Conservation (phyloP, 2,113 vertebrate species). For the Oryzias melastigma region DNA sequence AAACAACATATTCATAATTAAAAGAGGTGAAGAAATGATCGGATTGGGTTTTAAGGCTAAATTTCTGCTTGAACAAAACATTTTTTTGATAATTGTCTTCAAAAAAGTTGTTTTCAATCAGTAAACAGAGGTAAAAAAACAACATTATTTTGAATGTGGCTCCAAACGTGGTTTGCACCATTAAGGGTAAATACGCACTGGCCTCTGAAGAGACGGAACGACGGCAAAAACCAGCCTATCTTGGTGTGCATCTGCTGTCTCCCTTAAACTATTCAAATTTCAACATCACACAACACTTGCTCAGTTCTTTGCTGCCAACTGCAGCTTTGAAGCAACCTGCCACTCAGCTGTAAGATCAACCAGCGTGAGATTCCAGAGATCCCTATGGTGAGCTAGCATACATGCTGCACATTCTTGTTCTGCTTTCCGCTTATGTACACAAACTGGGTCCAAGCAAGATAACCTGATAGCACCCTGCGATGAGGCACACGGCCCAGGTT, state of each 20-base stretch:
- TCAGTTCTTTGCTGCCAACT: constrained; percentile 49
- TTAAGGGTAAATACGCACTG: constrained; percentile 47
- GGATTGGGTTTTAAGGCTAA: too few relatives aligned
- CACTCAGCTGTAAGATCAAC: constrained; percentile 62
- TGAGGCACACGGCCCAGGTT: constrained; percentile 57
- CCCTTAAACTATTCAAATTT: constrained; percentile 66
- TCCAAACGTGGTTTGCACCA: constrained; percentile 23
- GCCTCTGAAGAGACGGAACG: constrained; percentile 40
- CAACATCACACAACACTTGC: constrained; percentile 43
- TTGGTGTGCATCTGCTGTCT: constrained; percentile 45
- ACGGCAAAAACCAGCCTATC: constrained; percentile 28
- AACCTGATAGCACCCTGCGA: constrained; percentile 62
- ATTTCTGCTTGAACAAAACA: constrained; percentile 13
- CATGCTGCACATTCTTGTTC: constrained; percentile 59
- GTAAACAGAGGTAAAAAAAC: constrained; percentile 27
- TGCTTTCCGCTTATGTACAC: constrained; percentile 49
- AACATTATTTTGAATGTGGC: constrained; percentile 19
- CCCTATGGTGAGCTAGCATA: constrained; percentile 57
- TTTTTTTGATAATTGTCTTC: constrained; percentile 4
- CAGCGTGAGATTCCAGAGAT: constrained; percentile 51
- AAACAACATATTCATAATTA: too few relatives aligned
- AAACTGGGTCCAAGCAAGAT: constrained; percentile 52
- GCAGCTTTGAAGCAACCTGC: constrained; percentile 61
- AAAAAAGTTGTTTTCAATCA: constrained; percentile 19
- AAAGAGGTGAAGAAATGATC: too few relatives aligned